phyloP scores from a whole-genome alignment of 2,888 invertebrate genomes.

The Aphidoletes aphidimyza region DNA sequence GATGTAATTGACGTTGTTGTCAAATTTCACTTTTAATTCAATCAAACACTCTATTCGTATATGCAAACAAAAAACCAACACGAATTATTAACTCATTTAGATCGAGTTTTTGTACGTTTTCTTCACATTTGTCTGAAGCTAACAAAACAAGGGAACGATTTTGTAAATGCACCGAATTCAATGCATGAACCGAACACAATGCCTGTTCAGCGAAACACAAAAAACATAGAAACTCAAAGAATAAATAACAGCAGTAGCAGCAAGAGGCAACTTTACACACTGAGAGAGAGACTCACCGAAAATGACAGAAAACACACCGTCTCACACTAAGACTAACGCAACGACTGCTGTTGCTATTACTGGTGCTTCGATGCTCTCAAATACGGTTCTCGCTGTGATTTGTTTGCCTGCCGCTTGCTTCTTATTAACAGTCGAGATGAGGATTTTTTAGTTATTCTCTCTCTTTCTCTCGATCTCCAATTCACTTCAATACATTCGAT shows the following conservation, averaged over 20 bases:
- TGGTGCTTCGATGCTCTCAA: conserved; percentile 13
- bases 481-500: background rate
- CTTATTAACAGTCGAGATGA: background rate
- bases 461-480: background rate
- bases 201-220: conserved; percentile 18
- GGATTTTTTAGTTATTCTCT: no score
- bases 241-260: conserved; percentile 14
- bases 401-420: conserved; percentile 36
- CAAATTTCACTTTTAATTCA: background rate
- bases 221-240: conserved; percentile 36
- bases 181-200: conserved; percentile 39
- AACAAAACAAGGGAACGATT: background rate
- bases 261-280: background rate
- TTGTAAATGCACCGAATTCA: conserved; percentile 18
- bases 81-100: no score
- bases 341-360: conserved; percentile 47
- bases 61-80: background rate
- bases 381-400: conserved; percentile 24
- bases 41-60: background rate
- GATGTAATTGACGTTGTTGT: background rate
- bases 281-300: conserved; percentile 22
- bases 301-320: conserved; percentile 52
- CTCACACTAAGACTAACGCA: conserved; percentile 21
- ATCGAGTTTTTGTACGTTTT: background rate
- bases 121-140: conserved; percentile 1